These are phyloP conservation scores for Rhinolophus sinicus DNA, from an alignment of 2,113 vertebrate genomes.

Conservation along the genomic window DNA sequence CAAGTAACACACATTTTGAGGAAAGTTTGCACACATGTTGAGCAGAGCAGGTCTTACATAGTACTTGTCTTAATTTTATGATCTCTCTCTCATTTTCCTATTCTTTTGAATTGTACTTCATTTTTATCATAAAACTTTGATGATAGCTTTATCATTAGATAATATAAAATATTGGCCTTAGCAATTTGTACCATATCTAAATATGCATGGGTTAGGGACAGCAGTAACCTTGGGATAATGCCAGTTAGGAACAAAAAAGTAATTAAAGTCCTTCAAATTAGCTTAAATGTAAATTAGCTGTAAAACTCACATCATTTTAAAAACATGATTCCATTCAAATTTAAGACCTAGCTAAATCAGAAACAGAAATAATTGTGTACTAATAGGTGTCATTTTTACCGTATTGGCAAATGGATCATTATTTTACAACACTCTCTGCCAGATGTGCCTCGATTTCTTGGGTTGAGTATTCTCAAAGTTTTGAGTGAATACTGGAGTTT, in stretches of 20 bases:
- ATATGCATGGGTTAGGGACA: background rate
- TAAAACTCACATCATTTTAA: conserved; percentile 25
- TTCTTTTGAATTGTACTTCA: background rate
- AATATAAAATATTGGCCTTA: background rate
- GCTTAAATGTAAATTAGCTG: conserved; percentile 40
- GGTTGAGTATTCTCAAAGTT: background rate
- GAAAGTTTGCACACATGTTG: background rate
- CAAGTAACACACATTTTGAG: background rate
- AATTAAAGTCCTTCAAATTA: conserved; percentile 36
- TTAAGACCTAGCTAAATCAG: background rate
- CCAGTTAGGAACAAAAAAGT: background rate
- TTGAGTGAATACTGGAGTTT: background rate
- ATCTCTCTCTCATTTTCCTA: background rate
- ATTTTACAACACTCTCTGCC: background rate
- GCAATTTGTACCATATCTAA: background rate
- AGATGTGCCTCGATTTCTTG: background rate
- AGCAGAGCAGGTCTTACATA: background rate
- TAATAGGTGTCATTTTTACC: background rate
- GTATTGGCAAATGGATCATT: background rate
- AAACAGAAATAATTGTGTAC: background rate
- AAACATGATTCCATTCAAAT: background rate
- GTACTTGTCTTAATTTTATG: background rate
- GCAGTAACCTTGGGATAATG: background rate
- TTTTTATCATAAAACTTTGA: background rate
- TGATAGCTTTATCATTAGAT: background rate